Evolutionary conservation across 2,888 invertebrate genomes (phyloP), one percentile per base, ranked within the genome.

Genomic region (Eristalis intricaria): DNA sequence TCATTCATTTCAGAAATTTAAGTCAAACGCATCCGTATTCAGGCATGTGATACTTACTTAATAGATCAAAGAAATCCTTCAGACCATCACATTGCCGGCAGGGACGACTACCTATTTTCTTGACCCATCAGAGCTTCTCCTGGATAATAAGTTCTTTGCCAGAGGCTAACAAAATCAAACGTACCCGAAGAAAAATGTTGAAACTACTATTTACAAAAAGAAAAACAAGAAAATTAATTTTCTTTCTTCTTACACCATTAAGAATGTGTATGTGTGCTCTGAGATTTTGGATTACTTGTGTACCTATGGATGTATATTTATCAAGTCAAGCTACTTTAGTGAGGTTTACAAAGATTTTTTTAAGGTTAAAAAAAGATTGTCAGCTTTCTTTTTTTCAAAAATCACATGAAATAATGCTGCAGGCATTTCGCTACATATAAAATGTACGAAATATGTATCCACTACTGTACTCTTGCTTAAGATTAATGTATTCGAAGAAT

Each of bases 171-270:
- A 43, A 58, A 61, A 66, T 66, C 60, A 82, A 76, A 75, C 26
- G 29, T 65, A 65, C 35, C 15, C 23, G 50, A 58, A 60, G 70
- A 70, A 58, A 58, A 58, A 58, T 63, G 69, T 56, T n/a, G 50
- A 65, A 43, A 43, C 43, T 43, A 43, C 19, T 50, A 74, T 61
- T 56, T 56, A 56, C 56, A n/a, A 50, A 74, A 69, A 70, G 40
- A 75, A 40, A 65, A 66, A 35, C 19, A 76, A 68, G 83, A 68
- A 83, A 83, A 83, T 83, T 77, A 83, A 83, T 83, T 83, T 73
- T 77, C 77, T 77, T 76, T 50, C 66, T 61, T 60, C 60, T 65
- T 35, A 65, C 60, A 29, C 8, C n/a, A n/a, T n/a, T n/a, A n/a
- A n/a, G n/a, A n/a, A 19, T 65, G 60, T 60, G 65, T 32, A 13